Evolutionary conservation across 1,140 invertebrate species (phyloP), one percentile per base, ranked within the genome.

Genomic region (Atopsyche davidsoni): DNA sequence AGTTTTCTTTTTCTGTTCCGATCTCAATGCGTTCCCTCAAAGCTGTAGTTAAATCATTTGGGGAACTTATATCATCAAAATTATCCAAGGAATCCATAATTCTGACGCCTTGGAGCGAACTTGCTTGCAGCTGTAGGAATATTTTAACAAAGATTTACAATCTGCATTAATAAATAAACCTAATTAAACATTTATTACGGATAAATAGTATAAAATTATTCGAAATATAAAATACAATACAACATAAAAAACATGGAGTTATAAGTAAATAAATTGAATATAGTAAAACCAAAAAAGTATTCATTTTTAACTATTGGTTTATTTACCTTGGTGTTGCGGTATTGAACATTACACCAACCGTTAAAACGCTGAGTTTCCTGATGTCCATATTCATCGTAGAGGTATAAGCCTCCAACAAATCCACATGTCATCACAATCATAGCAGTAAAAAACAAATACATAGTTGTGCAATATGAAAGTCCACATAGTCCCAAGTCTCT

Each of bases 1-100:
- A 86, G 46, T 75, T 69, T 43, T 81, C 76, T 25, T 79, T 78
- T 41, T 72, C 67, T 21, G 83, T 64, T 62, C 87, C 83, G 47
- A 89, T 73, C 55, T 90, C 85, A 60, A 91, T 80, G 44, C 82
- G 78, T 65, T 92, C 87, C 28, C 82, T 78, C 55, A 94, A 85
- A 25, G 75, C 80, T 55, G 77, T 71, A 36, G 64, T 64, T 19
- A 34, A 16, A 46, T 72, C 69, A 41, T 66, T 56, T 11, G 51
- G 52, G 25, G 61, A 62, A 0, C 56, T 65, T 16, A 69, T 64
- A 32, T 66, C 60, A 35, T 70, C 48, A 34, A 65, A 60, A 51
- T 69, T 66, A n/a, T 59, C 59, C 22, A 69, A 59, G 16, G 57
- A 42, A 43, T n/a, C n/a, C n/a, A n/a, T n/a, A n/a, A n/a, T n/a